Base-by-base conservation (phyloP, 2,113 vertebrate species). In the Illadopsis cleaveri region DNA sequence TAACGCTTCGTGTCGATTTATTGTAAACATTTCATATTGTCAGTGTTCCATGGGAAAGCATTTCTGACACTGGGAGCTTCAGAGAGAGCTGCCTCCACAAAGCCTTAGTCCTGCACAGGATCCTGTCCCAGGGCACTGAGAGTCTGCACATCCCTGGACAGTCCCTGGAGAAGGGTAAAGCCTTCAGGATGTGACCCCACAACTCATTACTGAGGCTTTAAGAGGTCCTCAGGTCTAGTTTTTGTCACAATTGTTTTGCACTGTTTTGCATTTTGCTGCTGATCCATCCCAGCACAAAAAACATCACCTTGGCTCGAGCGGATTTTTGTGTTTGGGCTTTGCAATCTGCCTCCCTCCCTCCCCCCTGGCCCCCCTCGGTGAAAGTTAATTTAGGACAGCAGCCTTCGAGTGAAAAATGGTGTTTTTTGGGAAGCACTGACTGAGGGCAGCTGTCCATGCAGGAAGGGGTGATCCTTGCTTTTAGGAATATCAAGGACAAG, bases 1-100 rank as follows among this genome's bases (percentile, higher is more conserved):
- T 38, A 84, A 78, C 0, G 0, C 33, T 60, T 81, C 18, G 6
- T 6, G 72, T n/a, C 0, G 0, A 69, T 68, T 64, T 54, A 51
- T 11, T 53, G 82, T 31, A 38, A 60, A 72, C 73, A 65, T 94
- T 94, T 82, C 22, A 88, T 48, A 72, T 10, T 31, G 53, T 28
- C 82, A 33, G 69, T 4, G 48, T 42, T 78, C 66, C 61, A 21
- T 0, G 15, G n/a, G 57, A 78, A 56, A 69, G 57, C 70, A 44
- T 28, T 54, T 47, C 51, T 5, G 2, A 15, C 8, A 12, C 57
- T 0, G 0, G 2, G 24, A 85, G 61, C 30, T 78, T 21, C 27
- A 56, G 47, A 48, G 57, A 35, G 6, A 68, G 31, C 68, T 61
- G 58, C 54, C 40, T 69, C 62, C 40, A 3, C 79, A 72, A 37